Percentiles rank a stretch among this genome's conserved stretches.
Conservation (phyloP, 2,888 invertebrate species). For the Ametastegia equiseti region DNA sequence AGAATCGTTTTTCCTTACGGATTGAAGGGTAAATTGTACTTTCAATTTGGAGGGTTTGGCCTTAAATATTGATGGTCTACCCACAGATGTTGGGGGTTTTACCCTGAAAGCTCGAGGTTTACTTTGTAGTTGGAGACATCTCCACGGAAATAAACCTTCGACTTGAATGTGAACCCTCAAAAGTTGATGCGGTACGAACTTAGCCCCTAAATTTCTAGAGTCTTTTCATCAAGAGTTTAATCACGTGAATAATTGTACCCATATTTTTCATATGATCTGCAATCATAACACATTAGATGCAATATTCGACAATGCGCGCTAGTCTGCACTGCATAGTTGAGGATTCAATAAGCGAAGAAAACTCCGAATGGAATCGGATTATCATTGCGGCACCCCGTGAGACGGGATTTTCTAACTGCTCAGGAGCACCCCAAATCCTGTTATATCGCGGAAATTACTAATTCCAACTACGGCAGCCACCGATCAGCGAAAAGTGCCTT, state of each 20-base stretch:
- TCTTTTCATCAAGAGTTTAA: not conserved
- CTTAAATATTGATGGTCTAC: no score
- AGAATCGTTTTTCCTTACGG: no score
- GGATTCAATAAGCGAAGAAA: not conserved
- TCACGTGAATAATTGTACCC: not conserved
- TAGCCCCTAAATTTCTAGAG: no score
- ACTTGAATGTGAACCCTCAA: no score
- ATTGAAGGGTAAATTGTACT: no score
- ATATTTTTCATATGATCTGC: not conserved
- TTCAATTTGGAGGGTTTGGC: no score
- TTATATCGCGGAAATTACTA: not conserved
- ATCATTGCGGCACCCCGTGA: not conserved
- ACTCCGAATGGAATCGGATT: not conserved
- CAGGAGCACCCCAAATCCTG: not conserved
- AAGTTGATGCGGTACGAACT: no score
- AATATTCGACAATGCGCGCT: not conserved
- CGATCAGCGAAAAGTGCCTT: not conserved
- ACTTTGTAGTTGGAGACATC: no score
- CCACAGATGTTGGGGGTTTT: no score
- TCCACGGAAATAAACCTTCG: no score
- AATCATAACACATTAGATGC: not conserved
- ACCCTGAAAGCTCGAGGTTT: no score
- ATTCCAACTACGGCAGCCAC: conserved; percentile 1
- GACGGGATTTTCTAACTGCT: not conserved
- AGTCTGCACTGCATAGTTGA: not conserved